Conservation (phyloP, 2,888 invertebrate species). For the Ceriagrion tenellum region DNA sequence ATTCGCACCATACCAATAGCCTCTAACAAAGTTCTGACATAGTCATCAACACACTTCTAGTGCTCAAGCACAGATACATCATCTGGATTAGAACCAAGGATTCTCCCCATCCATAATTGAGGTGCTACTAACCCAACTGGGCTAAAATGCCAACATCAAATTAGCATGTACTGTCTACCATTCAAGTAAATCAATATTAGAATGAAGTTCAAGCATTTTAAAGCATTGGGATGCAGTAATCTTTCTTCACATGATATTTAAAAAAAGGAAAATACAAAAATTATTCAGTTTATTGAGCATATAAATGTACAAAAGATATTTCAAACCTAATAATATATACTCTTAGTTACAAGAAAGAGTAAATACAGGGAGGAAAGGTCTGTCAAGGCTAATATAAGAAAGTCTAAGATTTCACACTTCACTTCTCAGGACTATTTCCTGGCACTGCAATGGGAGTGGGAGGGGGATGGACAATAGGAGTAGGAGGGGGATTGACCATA, state of each 20-base stretch:
- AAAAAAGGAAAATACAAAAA: not conserved
- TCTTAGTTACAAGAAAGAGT: not conserved
- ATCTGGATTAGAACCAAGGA: no score
- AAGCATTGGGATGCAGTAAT: no score
- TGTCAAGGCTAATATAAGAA: not conserved
- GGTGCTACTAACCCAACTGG: no score
- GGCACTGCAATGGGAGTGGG: not conserved
- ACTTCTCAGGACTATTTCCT: not conserved
- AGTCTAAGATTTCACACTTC: not conserved
- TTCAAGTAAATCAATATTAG: no score
- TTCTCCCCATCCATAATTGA: no score
- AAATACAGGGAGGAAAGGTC: not conserved
- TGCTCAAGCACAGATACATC: no score
- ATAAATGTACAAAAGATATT: not conserved
- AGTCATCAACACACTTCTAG: no score
- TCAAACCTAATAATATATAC: not conserved
- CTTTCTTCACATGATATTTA: not conserved
- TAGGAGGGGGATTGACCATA: not conserved
- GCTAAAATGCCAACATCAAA: no score
- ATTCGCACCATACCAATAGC: no score
- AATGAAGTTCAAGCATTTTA: not conserved
- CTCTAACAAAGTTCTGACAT: no score
- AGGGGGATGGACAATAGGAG: not conserved
- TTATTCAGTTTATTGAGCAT: not conserved
- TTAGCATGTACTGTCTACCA: no score